A percentile compares a stretch with the other conserved stretches of the same genome.
Evolutionary conservation across 92 coral and sea anemone species (phyloP).

Genomic region (Diadumene lineata): DNA sequence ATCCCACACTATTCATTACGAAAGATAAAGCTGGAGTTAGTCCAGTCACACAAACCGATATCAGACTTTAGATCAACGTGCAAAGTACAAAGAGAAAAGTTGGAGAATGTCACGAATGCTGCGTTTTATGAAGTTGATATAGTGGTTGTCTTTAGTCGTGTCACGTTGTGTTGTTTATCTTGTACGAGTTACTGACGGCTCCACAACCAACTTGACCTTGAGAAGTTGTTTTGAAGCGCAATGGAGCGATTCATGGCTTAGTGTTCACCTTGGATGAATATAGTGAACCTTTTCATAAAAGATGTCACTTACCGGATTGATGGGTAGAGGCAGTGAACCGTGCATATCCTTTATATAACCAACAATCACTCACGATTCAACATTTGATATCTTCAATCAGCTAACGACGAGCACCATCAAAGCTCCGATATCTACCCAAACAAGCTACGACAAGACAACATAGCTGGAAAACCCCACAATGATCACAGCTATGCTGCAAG

Average conservation of each 20-base stretch:
- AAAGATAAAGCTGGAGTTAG: neutral
- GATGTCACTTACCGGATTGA: slow-evolving; percentile 21
- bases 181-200: slow-evolving; percentile 7
- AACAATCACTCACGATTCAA: slow-evolving; percentile 7
- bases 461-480: neutral
- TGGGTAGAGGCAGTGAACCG: slow-evolving; percentile 31
- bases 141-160: neutral
- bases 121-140: neutral
- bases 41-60: neutral
- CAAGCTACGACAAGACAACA: neutral
- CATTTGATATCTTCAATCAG: slow-evolving; percentile 16
- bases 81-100: neutral
- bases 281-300: slow-evolving; percentile 8
- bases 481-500: slow-evolving; percentile 17
- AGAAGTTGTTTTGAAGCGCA: slow-evolving; percentile 39
- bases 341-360: slow-evolving; percentile 26
- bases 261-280: slow-evolving; percentile 39
- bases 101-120: neutral
- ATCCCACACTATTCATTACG: neutral
- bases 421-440: neutral
- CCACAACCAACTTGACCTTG: slow-evolving; percentile 39
- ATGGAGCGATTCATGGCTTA: slow-evolving; percentile 30
- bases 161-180: slow-evolving; percentile 31
- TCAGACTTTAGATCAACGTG: neutral
- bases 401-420: slow-evolving; percentile 13